phyloP scores from a whole-genome alignment of 2,113 vertebrate species.

The Trematocara marginatum region DNA sequence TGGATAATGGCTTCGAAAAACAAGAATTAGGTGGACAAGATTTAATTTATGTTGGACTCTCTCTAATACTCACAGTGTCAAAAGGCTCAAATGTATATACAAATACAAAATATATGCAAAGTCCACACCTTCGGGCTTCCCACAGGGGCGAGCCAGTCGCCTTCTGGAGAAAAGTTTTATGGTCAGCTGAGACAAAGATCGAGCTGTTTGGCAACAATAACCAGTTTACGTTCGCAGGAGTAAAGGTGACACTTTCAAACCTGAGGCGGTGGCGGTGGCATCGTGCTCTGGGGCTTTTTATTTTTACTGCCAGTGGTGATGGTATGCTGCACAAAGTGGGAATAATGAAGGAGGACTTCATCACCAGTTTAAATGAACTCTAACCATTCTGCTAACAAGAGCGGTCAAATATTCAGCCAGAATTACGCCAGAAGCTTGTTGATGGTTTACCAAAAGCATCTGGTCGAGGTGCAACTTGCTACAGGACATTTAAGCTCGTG shows the following conservation, averaged over 20 bases:
- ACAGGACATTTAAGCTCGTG: accelerated
- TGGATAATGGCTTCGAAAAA: background rate
- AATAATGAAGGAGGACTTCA: background rate
- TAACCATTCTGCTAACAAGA: background rate
- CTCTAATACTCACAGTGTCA: background rate
- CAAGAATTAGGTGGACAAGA: background rate
- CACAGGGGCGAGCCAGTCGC: background rate
- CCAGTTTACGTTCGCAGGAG: background rate
- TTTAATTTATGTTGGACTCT: background rate
- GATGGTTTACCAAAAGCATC: background rate
- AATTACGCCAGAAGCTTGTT: background rate
- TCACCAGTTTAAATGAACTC: background rate
- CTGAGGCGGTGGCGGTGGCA: background rate
- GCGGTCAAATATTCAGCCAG: background rate
- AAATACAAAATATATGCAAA: background rate
- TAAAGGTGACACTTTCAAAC: background rate
- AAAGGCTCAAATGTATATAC: background rate
- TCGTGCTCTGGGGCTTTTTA: background rate
- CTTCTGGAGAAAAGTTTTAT: background rate
- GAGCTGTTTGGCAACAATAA: background rate
- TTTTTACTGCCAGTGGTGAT: background rate
- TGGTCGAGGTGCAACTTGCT: background rate
- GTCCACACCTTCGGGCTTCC: background rate
- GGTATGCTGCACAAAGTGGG: background rate
- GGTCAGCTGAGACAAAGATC: background rate